Evolutionary conservation across 2,797 vertebrate genomes (phyloP).

Genomic region (Lophotriccus pileatus): DNA sequence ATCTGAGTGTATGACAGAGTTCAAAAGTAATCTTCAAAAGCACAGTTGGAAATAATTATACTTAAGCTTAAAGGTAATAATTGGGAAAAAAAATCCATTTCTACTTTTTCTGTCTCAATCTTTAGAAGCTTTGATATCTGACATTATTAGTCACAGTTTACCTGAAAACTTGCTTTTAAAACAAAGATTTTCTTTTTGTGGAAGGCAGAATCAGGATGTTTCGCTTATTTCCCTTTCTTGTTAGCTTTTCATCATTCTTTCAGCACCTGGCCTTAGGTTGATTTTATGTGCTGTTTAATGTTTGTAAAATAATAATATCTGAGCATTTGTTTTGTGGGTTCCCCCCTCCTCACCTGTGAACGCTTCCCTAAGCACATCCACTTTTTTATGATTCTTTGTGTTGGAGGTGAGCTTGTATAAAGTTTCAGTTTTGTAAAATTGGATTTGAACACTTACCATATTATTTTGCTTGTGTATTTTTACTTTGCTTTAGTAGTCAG

Average conservation of each 20-base stretch:
- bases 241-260: not conserved
- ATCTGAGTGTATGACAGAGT: not conserved
- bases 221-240: not conserved
- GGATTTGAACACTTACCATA: not conserved
- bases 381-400: not conserved
- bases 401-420: not conserved
- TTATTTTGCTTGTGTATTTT: not conserved
- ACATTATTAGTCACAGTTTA: not conserved
- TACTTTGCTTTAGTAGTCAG: not conserved
- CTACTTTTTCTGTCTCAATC: not conserved
- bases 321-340: not conserved
- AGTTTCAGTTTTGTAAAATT: not conserved
- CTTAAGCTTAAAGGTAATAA: not conserved
- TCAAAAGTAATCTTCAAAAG: not conserved
- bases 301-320: not conserved
- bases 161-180: not conserved
- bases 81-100: fast-evolving
- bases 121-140: not conserved
- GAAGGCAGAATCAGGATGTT: not conserved
- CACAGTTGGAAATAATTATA: not conserved
- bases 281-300: not conserved
- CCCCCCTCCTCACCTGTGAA: fast-evolving
- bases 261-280: not conserved
- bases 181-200: not conserved
- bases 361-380: not conserved